Conservation (phyloP, 2,888 invertebrate species). For the Pseudoips prasinana region DNA sequence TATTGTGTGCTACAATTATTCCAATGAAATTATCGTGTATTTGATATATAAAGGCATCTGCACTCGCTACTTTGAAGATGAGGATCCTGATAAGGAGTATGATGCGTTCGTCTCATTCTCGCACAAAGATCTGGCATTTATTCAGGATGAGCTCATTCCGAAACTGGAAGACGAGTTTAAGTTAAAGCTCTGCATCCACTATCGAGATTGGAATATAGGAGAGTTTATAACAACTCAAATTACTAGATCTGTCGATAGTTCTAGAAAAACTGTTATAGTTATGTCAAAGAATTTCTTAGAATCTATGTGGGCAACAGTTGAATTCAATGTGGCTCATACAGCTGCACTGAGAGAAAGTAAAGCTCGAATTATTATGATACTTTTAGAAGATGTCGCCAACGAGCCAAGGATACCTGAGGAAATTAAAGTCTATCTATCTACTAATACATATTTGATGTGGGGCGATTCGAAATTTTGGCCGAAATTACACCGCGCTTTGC, state of each 20-base stretch:
- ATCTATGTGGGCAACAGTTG: constrained; percentile 85
- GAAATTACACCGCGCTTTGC: constrained; percentile 87
- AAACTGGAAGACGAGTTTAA: constrained; percentile 17
- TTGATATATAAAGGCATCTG: neutral
- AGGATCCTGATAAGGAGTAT: constrained; percentile 11
- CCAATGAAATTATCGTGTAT: neutral
- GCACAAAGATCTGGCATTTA: constrained; percentile 5
- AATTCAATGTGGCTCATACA: constrained; percentile 78
- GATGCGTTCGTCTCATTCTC: constrained; percentile 17
- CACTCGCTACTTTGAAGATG: constrained; percentile 16
- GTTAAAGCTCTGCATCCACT: constrained; percentile 15
- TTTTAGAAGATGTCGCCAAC: constrained; percentile 77
- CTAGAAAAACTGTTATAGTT: constrained; percentile 21
- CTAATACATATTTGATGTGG: constrained; percentile 91
- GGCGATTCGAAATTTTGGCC: constrained; percentile 91
- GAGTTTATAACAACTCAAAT: constrained; percentile 19
- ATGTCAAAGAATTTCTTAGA: constrained; percentile 34
- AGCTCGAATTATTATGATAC: constrained; percentile 86
- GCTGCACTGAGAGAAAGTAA: constrained; percentile 66
- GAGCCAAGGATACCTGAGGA: constrained; percentile 66
- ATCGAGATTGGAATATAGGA: constrained; percentile 17
- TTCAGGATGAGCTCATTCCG: constrained; percentile 6
- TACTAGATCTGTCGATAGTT: constrained; percentile 11
- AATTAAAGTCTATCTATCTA: constrained; percentile 84
- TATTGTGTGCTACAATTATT: neutral